Evolutionary conservation across 2,113 vertebrate species (phyloP).

Genomic region (Dascyllus trimaculatus): DNA sequence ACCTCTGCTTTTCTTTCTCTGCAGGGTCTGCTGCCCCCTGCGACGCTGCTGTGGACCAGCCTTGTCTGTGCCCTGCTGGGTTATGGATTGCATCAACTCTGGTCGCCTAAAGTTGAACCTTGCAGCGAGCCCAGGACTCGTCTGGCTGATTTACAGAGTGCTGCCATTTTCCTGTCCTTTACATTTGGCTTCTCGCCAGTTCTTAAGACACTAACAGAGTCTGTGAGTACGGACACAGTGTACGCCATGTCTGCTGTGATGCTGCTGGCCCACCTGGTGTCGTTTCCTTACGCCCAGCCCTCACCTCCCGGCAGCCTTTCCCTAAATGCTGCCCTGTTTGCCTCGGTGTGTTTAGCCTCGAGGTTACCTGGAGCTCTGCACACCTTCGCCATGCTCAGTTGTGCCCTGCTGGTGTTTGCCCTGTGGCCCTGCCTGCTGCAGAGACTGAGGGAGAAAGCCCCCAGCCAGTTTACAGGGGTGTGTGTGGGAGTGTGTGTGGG

Average conservation of each 20-base stretch:
- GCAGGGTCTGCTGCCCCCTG: slow-evolving; percentile 85
- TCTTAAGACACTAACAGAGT: slow-evolving; percentile 96
- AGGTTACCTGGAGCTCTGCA: slow-evolving; percentile 92
- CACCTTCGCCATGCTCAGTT: slow-evolving; percentile 94
- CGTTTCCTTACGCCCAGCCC: slow-evolving; percentile 92
- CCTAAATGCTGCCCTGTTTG: slow-evolving; percentile 96
- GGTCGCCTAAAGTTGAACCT: slow-evolving; percentile 78
- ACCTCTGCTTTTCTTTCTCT: neutral
- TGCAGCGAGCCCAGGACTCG: slow-evolving; percentile 81
- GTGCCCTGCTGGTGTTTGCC: slow-evolving; percentile 95
- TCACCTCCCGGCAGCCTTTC: slow-evolving; percentile 94
- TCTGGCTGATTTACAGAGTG: slow-evolving; percentile 93
- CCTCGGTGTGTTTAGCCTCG: slow-evolving; percentile 95
- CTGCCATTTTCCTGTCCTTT: slow-evolving; percentile 91
- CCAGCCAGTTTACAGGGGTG: slow-evolving; percentile 85
- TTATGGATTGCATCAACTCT: slow-evolving; percentile 88
- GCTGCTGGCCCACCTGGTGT: slow-evolving; percentile 95
- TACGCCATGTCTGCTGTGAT: slow-evolving; percentile 96
- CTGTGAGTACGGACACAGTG: slow-evolving; percentile 97
- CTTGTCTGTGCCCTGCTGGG: slow-evolving; percentile 88
- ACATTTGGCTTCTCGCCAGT: slow-evolving; percentile 96
- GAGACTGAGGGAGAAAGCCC: slow-evolving; percentile 87
- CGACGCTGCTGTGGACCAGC: slow-evolving; percentile 85
- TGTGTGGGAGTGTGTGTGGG: slow-evolving; percentile 87
- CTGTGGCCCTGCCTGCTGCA: slow-evolving; percentile 96